Evolutionary conservation across 2,113 vertebrate genomes (phyloP).

Genomic region (Dicrurus megarhynchus): DNA sequence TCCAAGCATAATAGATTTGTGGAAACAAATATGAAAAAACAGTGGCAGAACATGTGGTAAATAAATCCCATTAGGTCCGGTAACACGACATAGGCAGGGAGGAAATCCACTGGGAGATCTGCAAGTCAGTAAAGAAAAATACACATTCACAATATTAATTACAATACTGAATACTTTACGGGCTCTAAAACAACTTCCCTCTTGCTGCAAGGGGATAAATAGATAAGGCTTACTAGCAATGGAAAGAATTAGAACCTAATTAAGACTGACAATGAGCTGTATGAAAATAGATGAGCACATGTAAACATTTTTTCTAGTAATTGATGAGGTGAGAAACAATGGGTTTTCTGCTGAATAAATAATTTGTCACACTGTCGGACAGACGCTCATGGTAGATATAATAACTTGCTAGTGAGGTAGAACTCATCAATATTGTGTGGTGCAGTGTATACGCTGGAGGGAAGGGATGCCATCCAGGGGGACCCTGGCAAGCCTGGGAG

Average conservation of each 20-base stretch:
- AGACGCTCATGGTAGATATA: neutral
- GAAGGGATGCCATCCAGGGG: neutral
- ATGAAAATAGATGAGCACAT: constrained; percentile 41
- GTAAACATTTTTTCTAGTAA: constrained; percentile 40
- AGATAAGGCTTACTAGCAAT: constrained; percentile 35
- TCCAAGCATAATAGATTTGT: constrained; percentile 54
- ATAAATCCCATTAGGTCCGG: constrained; percentile 40
- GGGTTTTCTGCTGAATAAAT: constrained; percentile 28
- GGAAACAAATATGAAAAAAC: constrained; percentile 47
- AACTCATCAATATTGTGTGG: neutral
- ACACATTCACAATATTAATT: constrained; percentile 53
- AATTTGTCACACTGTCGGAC: constrained; percentile 2
- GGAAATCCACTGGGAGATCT: constrained; percentile 34
- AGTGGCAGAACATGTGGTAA: constrained; percentile 57
- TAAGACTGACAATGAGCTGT: constrained; percentile 41
- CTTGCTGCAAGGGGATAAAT: constrained; percentile 40
- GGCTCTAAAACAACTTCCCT: constrained; percentile 37
- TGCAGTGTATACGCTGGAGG: accelerated
- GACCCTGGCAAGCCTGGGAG: accelerated
- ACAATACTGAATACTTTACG: neutral
- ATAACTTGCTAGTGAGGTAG: neutral
- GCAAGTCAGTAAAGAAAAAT: constrained; percentile 40
- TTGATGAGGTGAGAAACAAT: constrained; percentile 37
- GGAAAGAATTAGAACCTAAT: constrained; percentile 48
- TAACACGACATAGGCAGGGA: neutral